Conservation (phyloP, 2,113 vertebrate species). For the Pterophyllum scalare region DNA sequence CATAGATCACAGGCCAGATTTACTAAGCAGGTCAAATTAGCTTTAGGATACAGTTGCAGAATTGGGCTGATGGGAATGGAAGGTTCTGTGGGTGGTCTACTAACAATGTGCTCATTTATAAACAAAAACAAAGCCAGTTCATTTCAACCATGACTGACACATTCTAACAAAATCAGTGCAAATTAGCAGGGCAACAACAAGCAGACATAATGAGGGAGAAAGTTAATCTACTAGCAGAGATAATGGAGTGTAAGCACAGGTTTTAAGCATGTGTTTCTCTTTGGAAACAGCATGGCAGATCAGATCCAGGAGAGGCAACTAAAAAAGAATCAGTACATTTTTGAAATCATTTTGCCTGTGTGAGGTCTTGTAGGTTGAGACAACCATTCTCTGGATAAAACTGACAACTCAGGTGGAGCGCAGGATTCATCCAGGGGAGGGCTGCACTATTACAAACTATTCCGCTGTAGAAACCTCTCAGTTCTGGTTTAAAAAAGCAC, state of each 20-base stretch:
- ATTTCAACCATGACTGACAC: neutral
- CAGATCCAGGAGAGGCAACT: neutral
- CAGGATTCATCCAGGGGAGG: too few relatives aligned
- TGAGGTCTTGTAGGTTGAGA: too few relatives aligned
- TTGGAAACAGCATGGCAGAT: neutral
- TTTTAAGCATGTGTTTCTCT: neutral
- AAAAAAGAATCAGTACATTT: neutral
- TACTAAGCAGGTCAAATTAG: neutral
- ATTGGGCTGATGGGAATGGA: neutral
- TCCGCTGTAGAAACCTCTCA: too few relatives aligned
- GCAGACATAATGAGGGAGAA: neutral
- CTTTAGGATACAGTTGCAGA: neutral
- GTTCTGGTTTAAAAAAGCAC: too few relatives aligned
- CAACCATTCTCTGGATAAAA: too few relatives aligned
- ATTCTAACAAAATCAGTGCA: neutral
- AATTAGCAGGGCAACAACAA: neutral
- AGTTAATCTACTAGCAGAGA: conserved; percentile 1
- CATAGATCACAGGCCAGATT: neutral
- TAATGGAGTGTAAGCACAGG: neutral
- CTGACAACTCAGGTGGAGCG: too few relatives aligned
- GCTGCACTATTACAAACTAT: too few relatives aligned
- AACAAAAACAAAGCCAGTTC: neutral
- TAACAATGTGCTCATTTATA: neutral
- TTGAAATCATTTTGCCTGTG: too few relatives aligned
- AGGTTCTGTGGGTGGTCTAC: neutral